Base-by-base conservation (phyloP, 2,797 vertebrate genomes). In the Darevskia mixta region DNA sequence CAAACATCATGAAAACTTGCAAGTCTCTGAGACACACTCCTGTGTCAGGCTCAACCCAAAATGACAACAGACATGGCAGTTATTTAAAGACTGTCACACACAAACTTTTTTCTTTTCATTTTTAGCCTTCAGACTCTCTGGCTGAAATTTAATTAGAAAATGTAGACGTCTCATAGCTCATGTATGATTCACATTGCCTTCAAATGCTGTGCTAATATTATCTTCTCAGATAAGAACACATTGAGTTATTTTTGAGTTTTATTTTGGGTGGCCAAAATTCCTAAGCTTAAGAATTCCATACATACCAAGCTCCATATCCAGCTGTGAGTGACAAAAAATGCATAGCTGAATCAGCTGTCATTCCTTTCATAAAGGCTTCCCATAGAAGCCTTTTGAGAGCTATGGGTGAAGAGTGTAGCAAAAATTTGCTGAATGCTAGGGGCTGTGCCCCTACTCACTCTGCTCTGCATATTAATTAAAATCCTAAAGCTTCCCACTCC, bases 61-160 rank as follows among this genome's bases (percentile, higher is more conserved):
- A 77, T 2, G 7, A 29, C 55, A 92, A 55, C 5, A 89, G 77
- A 66, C 15, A 83, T 0, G 23, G 80, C 9, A 82, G 87, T 10
- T 76, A 17, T 79, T 93, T 86, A 86, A 91, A 79, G 38, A 79
- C 25, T 32, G 35, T 32, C 55, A 86, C 29, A 32, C 18, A 78
- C 20, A 49, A 76, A 84, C 69, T 17, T 72, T 72, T 82, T 73
- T 82, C 35, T 55, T 3, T 4, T 2, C 11, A 49, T 49, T 49
- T 55, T 55, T 55, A 13, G 45, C 38, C 85, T 80, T 43, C 41
- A 92, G 91, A 86, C 88, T 67, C 83, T 85, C 66, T 86, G 88
- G 72, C 43, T 89, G 91, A 67, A 4, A 67, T 87, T 90, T 88
- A 82, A 92, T 91, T 91, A 61, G 82, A 79, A 90, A 88, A 69